Base-by-base conservation (phyloP, 2,888 invertebrate genomes). In the Agrilus mali region DNA sequence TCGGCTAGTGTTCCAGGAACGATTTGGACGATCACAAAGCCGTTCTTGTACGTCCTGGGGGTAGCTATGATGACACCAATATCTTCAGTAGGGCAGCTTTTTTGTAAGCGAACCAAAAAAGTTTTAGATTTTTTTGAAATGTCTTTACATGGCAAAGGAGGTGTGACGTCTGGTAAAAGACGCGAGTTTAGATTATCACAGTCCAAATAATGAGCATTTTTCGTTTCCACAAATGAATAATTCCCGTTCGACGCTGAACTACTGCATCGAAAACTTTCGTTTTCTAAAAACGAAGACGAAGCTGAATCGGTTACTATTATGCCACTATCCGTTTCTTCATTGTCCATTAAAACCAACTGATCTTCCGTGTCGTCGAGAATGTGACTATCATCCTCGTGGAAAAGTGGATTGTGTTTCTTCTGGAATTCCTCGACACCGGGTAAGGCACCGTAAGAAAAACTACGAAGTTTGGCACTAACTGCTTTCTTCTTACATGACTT, bases 321-420 rank as follows among this genome's bases (percentile, higher is more conserved):
- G 33, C 84, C 83, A 22, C 82, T 82, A 62, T 84, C 84, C 46
- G 79, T 78, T 64, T 84, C 83, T 58, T 82, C 81, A 52, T 74
- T 73, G 54, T 77, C 78, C 54, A 76, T 73, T 53, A 74, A 67
- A 41, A 74, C 64, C 41, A 72, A 65, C 54, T 73, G 72, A 60
- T 74, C 73, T 35, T 60, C 58, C 13, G 56, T 55, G 55, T 73
- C 71, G 47, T 71, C 71, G 55, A 70, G 72, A 12, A 68, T 67
- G 39, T 66, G 65, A 50, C 71, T 27, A 12, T 70, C 67, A 35
- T 77, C 75, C 51, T 80, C 77, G 49, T 78, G 75, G 59, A 76
- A 80, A 8, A 80, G 68, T 2, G 80, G 75, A 58, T 73, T 74
- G 48, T 74, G 72, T 36, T 65, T 68, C 57, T 71, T 73, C 43